phyloP scores from a whole-genome alignment of 2,113 vertebrate genomes.

The Podilymbus podiceps region DNA sequence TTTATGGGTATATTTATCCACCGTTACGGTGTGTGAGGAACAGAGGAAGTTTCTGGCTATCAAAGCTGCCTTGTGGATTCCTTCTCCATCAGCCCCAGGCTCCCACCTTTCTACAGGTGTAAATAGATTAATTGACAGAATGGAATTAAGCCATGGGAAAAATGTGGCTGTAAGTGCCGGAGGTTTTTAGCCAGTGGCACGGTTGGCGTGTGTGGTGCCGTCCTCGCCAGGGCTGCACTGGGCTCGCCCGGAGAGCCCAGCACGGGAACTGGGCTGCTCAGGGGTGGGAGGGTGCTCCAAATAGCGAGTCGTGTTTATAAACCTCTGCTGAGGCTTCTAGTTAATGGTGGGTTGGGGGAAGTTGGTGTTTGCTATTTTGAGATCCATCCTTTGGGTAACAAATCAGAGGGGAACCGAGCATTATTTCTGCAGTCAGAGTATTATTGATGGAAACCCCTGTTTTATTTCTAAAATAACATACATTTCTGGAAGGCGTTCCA shows the following conservation, averaged over 20 bases:
- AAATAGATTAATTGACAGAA: neutral
- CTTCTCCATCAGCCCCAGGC: neutral
- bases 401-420: neutral
- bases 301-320: neutral
- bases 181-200: neutral
- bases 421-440: neutral
- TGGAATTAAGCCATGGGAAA: neutral
- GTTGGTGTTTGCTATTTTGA: neutral
- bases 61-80: neutral
- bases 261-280: neutral
- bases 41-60: neutral
- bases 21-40: neutral
- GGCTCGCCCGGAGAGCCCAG: neutral
- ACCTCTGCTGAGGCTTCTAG: neutral
- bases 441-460: neutral
- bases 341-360: neutral
- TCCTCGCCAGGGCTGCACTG: neutral
- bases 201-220: accelerated
- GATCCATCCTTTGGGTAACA: neutral
- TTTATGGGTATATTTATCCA: neutral
- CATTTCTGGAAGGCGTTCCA: neutral
- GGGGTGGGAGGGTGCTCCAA: neutral
- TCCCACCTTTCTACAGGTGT: neutral
- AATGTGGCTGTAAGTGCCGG: neutral
- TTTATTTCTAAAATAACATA: neutral